Conservation (phyloP, 30 jellyfish, hydroid and myxozoan genomes). For the Calvadosia cruxmelitensis region DNA sequence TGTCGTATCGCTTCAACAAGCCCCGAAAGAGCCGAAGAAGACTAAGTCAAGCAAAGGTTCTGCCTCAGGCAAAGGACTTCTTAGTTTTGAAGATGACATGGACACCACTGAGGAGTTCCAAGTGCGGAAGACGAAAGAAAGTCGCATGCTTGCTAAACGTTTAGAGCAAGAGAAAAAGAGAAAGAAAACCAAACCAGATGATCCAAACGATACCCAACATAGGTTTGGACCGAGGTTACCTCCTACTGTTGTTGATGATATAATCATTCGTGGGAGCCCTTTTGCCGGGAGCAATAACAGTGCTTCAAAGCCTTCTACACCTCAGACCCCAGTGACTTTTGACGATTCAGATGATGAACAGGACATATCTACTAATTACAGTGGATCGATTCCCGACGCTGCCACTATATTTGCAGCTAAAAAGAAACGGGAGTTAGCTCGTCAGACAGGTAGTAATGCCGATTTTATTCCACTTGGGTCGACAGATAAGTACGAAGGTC, state of each 20-base stretch:
- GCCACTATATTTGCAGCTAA: conserved; percentile 96
- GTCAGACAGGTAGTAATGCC: conserved; percentile 76
- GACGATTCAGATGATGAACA: conserved; percentile 26
- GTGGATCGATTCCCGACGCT: conserved; percentile 97
- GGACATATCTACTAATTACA: conserved; percentile 7
- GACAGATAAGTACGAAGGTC: conserved; percentile 43
- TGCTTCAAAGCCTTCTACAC: not conserved
- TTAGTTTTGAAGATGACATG: conserved; percentile 85
- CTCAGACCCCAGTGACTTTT: conserved; percentile 2
- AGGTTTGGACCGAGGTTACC: not conserved
- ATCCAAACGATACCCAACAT: not conserved
- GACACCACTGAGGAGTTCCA: conserved; percentile 74
- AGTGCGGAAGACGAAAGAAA: conserved; percentile 64
- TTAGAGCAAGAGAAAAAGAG: conserved; percentile 48
- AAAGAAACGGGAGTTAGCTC: conserved; percentile 85
- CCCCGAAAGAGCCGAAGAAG: not conserved
- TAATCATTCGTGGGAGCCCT: not conserved
- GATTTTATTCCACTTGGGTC: conserved; percentile 68
- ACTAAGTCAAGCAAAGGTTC: conserved; percentile 15
- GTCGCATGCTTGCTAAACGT: conserved; percentile 46
- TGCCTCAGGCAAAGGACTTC: conserved; percentile 23
- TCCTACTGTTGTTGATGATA: not conserved
- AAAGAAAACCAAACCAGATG: conserved; percentile 18
- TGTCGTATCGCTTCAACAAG: not conserved
- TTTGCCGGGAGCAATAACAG: too few species aligned